Base-by-base conservation (phyloP, 35 echinoderm and acorn worm species). In the Patiria miniata region DNA sequence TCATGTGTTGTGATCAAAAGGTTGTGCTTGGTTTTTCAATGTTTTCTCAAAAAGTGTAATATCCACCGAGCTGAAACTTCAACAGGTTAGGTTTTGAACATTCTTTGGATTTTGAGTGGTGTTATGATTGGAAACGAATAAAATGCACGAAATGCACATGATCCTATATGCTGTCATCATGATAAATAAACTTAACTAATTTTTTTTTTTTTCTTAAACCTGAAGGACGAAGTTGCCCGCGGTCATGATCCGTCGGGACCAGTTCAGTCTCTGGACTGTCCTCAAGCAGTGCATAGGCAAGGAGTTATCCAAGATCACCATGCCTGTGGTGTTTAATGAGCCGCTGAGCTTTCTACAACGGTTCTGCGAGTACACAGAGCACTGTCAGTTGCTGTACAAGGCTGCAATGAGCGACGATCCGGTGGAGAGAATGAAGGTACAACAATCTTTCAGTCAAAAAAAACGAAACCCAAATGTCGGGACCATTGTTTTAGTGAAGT, bases 321-420 rank as follows among this genome's bases (percentile, higher is more conserved):
- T 98, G 95, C 95, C 95, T 12, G 95, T 98, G 30, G 95, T 94
- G 36, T 91, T 98, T 59, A 98, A 98, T 29, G 95, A 98, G 86
- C 95, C 95, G 2, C 88, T 98, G 10, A 98, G 95, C 81, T 98
- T 98, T 61, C 83, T 98, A 47, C 95, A 98, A 73, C 79, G 95
- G 65, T 91, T 89, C 73, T 85, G 95, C 53, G 95, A 98, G 89
- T 98, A 98, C 80, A 78, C 86, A 37, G 95, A 98, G 79, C 92
- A 98, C 65, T 92, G 88, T 30, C 88, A 94, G 39, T 80, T 98
- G 85, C 86, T 98, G 39, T 47, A 82, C 36, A 90, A 91, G 53
- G 95, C 95, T 52, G 92, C 81, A 8, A 86, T 86, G 47, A 55
- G 60, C 60, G 91, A 98, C 15, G 90, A 98, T 65, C 88, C 89